Base-by-base conservation (phyloP, 2,113 vertebrate species). In the Galbula dea region DNA sequence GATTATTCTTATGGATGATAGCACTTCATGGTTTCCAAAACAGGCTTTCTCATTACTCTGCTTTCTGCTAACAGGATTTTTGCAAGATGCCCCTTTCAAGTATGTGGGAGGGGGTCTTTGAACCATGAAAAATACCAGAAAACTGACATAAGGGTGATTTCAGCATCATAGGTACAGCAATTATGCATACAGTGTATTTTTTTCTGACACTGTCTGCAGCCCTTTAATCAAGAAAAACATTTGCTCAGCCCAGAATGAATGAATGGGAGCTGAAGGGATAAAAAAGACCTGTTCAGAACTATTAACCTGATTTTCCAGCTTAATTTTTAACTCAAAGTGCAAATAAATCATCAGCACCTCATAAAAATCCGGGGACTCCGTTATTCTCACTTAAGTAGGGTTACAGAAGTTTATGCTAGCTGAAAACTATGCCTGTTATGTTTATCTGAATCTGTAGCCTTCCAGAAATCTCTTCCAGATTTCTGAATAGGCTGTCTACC, bases 51-150 rank as follows among this genome's bases (percentile, higher is more conserved):
- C 61, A 95, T 89, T 96, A 77, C 72, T 48, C 18, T 93, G 73
- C 87, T 96, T 93, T 58, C 74, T 93, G 78, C 71, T 96, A 89
- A 96, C 86, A 68, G 90, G 48, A 96, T 90, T 94, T 77, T 86
- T 94, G 46, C 90, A 88, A 90, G 86, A 86, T 17, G 12, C 49
- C 43, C 54, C 79, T 65, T 89, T 85, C 55, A 81, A 79, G 29
- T 43, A 41, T 69, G 85, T 39, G 48, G 9, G 22, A n/a, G 18
- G 46, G 5, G 12, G 39, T 54, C 43, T 76, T 78, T 91, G 83
- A 83, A 54, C 83, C 63, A n/a, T 83, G 37, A 82, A 83, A 83
- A 78, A 87, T 78, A 83, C 46, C 41, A 72, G 72, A 83, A 96
- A 95, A 76, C 22, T 80, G 59, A 46, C 55, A 67, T 8, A 59